phyloP scores from a whole-genome alignment of 2,113 vertebrate genomes.

The Rhombomys opimus region DNA sequence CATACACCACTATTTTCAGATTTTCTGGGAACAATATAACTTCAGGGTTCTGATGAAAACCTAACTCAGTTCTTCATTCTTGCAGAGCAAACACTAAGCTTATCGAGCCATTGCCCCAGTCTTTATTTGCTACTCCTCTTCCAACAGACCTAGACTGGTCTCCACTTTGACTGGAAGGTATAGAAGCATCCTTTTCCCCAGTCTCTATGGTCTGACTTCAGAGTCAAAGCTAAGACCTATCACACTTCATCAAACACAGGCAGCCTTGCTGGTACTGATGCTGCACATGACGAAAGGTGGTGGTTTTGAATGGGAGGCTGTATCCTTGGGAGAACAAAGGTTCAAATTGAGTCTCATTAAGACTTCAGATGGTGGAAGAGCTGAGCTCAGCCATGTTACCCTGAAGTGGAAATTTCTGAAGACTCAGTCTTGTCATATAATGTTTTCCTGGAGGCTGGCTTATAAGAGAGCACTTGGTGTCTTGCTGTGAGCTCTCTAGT shows the following conservation, averaged over 20 bases:
- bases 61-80: not conserved
- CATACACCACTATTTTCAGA: not conserved
- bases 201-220: not conserved
- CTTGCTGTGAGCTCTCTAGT: no score
- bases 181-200: not conserved
- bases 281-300: accelerated
- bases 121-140: not conserved
- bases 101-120: not conserved
- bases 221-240: not conserved
- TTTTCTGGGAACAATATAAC: not conserved
- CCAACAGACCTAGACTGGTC: not conserved
- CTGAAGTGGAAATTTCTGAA: no score
- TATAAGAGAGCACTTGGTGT: no score
- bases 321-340: not conserved
- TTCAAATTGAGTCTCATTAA: not conserved
- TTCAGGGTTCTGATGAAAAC: not conserved
- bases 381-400: no score
- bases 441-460: no score
- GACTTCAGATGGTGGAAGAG: no score
- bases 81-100: not conserved
- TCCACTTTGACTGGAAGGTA: not conserved
- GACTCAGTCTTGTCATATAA: no score
- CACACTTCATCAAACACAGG: not conserved
- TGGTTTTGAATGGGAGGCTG: not conserved
- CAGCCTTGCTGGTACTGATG: not conserved